Base-by-base conservation (phyloP, 2,888 invertebrate species). In the Petrolisthes cinctipes region DNA sequence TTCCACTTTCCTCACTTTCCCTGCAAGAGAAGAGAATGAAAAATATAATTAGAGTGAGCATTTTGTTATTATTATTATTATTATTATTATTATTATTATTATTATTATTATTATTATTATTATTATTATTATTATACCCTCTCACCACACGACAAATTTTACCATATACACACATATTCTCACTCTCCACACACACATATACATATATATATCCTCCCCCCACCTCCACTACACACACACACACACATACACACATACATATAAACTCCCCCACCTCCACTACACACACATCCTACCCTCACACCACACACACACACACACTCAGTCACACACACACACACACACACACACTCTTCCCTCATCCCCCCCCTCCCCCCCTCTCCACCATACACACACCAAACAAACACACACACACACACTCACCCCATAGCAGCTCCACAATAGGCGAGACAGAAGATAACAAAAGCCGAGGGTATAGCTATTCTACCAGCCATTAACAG, bases 401-500 rank as follows among this genome's bases (percentile, higher is more conserved):
- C 61, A 6, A 61, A 61, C 61, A 61, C 9, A 9, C 17, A 61
- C 17, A 61, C 61, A 1, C 3, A 0, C 0, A 56, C 88, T 61
- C 37, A 89, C 89, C 75, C 78, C 75, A 89, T 79, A 5, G 89
- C 86, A 20, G 84, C 17, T 9, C 79, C 80, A 73, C 89, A 89
- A 83, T 89, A 89, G 20, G 80, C 79, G 20, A 89, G 54, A 56
- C 79, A 86, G 86, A 89, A 89, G 57, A 89, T 81, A 53, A 86
- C 11, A 68, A 83, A 89, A 14, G 82, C 80, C 2, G 79, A 56
- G 54, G 89, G 89, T 7, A 83, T 51, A 4, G 83, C n/a, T 4
- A 86, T 83, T 1, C 89, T n/a, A 1, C 89, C 89, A 5, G 68
- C 23, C 68, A 86, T 71, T 4, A 89, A 61, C 5, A 86, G 57